Evolutionary conservation across 2,113 vertebrate genomes (phyloP).

Genomic region (Vanacampus margaritifer): DNA sequence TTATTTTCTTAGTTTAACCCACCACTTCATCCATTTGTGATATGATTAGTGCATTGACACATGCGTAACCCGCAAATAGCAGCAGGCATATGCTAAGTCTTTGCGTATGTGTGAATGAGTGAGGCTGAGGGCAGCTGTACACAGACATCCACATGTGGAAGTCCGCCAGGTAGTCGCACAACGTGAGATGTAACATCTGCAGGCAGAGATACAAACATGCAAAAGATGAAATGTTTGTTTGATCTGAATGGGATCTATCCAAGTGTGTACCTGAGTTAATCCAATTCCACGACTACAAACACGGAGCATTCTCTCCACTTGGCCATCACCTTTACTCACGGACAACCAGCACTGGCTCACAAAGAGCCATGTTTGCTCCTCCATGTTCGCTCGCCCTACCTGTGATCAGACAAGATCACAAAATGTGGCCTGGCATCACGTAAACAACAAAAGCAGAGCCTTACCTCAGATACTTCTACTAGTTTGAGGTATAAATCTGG

Average conservation of each 20-base stretch:
- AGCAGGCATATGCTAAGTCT: constrained; percentile 70
- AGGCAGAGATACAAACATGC: not conserved
- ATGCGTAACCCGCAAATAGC: constrained; percentile 65
- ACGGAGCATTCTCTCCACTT: constrained; percentile 68
- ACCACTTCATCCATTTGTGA: constrained; percentile 63
- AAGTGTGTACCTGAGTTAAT: constrained; percentile 68
- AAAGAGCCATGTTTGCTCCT: constrained; percentile 68
- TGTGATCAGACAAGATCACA: constrained; percentile 3
- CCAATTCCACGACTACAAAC: constrained; percentile 49
- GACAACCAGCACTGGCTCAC: constrained; percentile 78
- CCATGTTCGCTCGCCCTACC: constrained; percentile 40
- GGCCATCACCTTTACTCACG: constrained; percentile 62
- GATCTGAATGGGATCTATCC: not conserved
- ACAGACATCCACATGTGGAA: constrained; percentile 75
- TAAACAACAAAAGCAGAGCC: not conserved
- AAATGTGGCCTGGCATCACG: not conserved
- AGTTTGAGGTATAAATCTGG: constrained; percentile 76
- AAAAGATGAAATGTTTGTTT: not conserved
- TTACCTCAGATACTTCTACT: constrained; percentile 70
- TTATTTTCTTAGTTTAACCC: not conserved
- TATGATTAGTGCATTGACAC: constrained; percentile 56
- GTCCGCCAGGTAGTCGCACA: constrained; percentile 72
- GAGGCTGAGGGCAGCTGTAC: constrained; percentile 63
- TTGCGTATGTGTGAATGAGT: constrained; percentile 57
- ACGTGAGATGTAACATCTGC: constrained; percentile 70